These are phyloP conservation scores for Pseudomyrmex dendroicus DNA, from an alignment of 1,140 invertebrate genomes.

Conservation along the genomic window DNA sequence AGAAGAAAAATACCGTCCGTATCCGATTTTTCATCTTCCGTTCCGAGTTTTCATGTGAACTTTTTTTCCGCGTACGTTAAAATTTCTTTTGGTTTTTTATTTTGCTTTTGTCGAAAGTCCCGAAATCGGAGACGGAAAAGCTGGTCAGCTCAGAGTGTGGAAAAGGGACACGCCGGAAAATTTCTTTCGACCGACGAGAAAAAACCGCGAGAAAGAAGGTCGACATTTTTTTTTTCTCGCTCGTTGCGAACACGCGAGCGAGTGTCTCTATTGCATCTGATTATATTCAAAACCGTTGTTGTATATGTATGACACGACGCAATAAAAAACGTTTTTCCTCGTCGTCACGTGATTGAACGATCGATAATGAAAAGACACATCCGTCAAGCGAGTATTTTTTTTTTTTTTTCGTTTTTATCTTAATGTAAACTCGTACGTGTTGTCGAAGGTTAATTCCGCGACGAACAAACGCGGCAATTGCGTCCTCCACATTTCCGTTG, in stretches of 20 bases:
- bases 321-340: too few relatives aligned
- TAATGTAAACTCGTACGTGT: neutral
- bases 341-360: conserved; percentile 7
- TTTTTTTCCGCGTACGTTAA: too few relatives aligned
- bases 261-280: neutral
- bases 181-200: neutral
- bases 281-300: neutral
- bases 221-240: neutral
- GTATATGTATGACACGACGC: neutral
- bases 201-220: neutral
- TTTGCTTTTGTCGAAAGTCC: too few relatives aligned
- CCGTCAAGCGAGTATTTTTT: neutral
- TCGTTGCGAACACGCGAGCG: neutral
- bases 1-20: too few relatives aligned
- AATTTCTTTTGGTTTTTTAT: too few relatives aligned
- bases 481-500: conserved; percentile 30
- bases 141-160: neutral
- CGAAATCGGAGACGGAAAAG: neutral
- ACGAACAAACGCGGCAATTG: conserved; percentile 9
- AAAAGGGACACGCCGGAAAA: neutral
- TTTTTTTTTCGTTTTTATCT: neutral
- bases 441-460: conserved; percentile 3
- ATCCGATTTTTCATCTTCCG: too few relatives aligned
- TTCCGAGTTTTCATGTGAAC: too few relatives aligned
- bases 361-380: neutral